phyloP scores from a whole-genome alignment of 2,113 vertebrate species.

The Galemys pyrenaicus region DNA sequence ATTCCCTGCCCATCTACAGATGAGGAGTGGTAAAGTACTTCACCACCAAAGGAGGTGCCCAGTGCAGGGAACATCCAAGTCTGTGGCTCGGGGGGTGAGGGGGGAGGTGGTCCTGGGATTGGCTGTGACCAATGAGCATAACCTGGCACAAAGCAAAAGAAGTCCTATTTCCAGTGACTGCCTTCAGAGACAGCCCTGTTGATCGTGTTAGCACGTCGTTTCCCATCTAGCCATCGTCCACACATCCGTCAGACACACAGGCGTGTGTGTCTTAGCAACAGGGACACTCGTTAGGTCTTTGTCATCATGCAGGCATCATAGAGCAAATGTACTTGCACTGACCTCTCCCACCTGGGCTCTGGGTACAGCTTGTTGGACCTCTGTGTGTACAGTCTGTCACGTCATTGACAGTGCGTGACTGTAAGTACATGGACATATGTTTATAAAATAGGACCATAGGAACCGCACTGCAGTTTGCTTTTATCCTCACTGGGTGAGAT shows the following conservation, averaged over 20 bases:
- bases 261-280: too few relatives aligned
- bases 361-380: too few relatives aligned
- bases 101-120: neutral
- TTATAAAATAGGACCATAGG: neutral
- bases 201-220: neutral
- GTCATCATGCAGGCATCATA: too few relatives aligned
- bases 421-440: neutral
- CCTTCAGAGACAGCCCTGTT: neutral
- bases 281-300: too few relatives aligned
- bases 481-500: neutral
- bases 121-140: neutral
- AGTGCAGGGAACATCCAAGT: neutral
- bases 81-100: neutral
- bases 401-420: too few relatives aligned
- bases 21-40: neutral
- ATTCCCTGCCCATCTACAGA: neutral
- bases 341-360: too few relatives aligned
- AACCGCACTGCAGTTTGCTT: neutral
- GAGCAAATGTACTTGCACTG: neutral
- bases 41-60: neutral
- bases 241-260: too few relatives aligned
- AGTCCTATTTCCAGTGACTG: neutral
- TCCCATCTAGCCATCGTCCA: neutral
- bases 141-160: neutral
- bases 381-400: too few relatives aligned